Conservation (phyloP, 2,797 vertebrate species). For the Momotus momota region DNA sequence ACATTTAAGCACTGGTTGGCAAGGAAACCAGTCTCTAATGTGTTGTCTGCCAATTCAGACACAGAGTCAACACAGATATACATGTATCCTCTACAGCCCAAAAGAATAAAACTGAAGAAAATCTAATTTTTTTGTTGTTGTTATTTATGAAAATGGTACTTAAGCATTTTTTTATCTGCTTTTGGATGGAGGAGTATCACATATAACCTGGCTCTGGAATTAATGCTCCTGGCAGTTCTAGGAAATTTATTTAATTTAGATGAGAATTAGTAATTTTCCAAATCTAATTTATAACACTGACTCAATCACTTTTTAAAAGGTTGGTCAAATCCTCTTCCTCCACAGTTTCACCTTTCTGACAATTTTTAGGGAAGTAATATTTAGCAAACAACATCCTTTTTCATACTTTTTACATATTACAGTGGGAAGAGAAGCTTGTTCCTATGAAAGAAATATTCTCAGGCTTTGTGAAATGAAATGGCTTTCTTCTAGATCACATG, state of each 20-base stretch:
- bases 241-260: slow-evolving; percentile 1
- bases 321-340: not conserved
- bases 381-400: not conserved
- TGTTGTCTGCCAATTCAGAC: not conserved
- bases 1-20: slow-evolving; percentile 39
- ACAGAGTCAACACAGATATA: not conserved
- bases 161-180: not conserved
- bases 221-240: not conserved
- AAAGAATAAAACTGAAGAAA: not conserved
- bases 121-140: not conserved
- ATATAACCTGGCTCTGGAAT: not conserved
- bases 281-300: not conserved
- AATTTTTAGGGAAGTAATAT: not conserved
- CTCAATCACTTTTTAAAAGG: not conserved
- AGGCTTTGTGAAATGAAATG: not conserved
- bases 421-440: not conserved
- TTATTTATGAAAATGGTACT: not conserved
- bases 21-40: slow-evolving; percentile 45
- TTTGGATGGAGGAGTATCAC: not conserved
- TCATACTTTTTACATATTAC: not conserved
- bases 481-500: not conserved
- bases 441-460: not conserved
- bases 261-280: not conserved
- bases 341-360: not conserved
- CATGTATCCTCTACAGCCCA: not conserved